Percentiles rank a stretch among this genome's conserved stretches.
phyloP scores from a whole-genome alignment of 2,113 vertebrate genomes.

The Illadopsis cleaveri region DNA sequence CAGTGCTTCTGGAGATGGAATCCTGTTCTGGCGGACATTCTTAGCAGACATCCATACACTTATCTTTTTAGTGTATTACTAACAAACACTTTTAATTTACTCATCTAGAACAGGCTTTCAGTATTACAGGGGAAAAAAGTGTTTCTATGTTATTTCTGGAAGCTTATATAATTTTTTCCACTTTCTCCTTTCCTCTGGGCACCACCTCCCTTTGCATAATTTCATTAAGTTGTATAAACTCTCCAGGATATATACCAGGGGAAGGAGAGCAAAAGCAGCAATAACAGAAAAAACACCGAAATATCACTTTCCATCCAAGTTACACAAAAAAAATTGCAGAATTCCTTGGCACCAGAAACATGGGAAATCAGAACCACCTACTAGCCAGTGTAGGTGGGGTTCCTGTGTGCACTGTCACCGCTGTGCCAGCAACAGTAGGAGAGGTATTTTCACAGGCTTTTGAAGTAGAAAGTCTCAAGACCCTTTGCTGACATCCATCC shows the following conservation, averaged over 20 bases:
- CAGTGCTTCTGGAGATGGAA: neutral
- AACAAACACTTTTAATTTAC: neutral
- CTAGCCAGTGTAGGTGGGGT: neutral
- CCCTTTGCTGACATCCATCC: neutral
- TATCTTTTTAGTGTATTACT: neutral
- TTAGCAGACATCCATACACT: neutral
- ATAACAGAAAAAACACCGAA: neutral
- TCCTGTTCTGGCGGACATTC: neutral
- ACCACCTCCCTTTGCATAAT: conserved; percentile 6
- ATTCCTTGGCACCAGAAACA: neutral
- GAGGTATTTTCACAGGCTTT: neutral
- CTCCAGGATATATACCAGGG: conserved; percentile 39
- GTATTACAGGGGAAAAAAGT: neutral
- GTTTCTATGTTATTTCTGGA: conserved; percentile 56
- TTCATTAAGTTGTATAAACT: conserved; percentile 24
- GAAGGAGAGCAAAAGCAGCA: neutral
- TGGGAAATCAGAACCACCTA: neutral
- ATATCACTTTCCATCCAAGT: neutral
- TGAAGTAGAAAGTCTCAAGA: neutral
- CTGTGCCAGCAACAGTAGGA: neutral
- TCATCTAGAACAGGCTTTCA: neutral
- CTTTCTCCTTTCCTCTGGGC: conserved; percentile 38
- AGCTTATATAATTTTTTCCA: neutral
- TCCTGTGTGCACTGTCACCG: neutral
- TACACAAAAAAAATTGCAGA: neutral